phyloP scores from a whole-genome alignment of 2,797 vertebrate genomes.

The Emys orbicularis region DNA sequence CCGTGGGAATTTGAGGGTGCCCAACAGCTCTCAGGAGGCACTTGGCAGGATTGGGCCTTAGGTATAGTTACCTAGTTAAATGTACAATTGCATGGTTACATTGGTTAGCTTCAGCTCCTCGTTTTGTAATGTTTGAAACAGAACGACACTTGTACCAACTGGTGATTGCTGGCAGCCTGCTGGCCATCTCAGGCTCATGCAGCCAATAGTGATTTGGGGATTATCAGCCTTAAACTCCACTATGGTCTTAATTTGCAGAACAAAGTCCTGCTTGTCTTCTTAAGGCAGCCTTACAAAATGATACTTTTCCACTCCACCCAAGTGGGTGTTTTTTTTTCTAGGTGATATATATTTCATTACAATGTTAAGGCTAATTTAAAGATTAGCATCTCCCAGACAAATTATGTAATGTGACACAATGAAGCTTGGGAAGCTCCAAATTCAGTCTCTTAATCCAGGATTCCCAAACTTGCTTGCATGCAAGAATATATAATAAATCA shows the following conservation, averaged over 20 bases:
- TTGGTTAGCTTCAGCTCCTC: conserved; percentile 23
- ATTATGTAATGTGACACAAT: background rate
- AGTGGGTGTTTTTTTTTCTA: background rate
- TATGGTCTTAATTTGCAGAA: background rate
- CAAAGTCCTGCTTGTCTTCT: background rate
- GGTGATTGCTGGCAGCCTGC: background rate
- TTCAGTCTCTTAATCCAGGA: background rate
- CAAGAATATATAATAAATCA: background rate
- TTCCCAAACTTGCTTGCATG: background rate
- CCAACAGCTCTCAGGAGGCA: background rate
- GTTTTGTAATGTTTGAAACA: conserved; percentile 30
- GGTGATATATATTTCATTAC: background rate
- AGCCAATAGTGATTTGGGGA: background rate
- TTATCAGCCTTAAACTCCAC: background rate
- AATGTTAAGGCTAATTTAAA: background rate
- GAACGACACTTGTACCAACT: background rate
- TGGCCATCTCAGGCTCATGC: background rate
- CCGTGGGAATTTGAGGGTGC: background rate
- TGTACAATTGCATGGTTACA: background rate
- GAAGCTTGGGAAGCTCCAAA: background rate
- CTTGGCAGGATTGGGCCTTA: background rate
- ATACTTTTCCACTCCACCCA: background rate
- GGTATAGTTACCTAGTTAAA: background rate
- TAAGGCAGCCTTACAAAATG: background rate
- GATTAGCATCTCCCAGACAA: background rate